Evolutionary conservation across 2,888 invertebrate genomes (phyloP).

Genomic region (Enoplolaimus lenunculus): DNA sequence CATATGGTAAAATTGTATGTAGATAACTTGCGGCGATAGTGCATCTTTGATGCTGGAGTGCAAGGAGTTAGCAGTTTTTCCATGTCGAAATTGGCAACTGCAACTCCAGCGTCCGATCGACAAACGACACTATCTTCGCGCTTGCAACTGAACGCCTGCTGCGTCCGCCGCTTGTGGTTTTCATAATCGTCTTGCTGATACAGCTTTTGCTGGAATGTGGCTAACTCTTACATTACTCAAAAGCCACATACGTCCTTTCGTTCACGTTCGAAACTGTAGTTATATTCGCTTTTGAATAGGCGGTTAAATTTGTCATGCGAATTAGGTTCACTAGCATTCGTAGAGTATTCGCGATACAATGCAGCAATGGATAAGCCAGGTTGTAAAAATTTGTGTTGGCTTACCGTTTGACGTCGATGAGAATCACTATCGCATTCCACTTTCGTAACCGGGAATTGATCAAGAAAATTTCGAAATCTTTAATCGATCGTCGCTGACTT

Average conservation of each 20-base stretch:
- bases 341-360: background rate
- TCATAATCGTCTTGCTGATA: background rate
- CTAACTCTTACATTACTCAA: background rate
- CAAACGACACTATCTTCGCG: background rate
- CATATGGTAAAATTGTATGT: constrained; percentile 18
- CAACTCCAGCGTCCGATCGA: background rate
- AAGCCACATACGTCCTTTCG: background rate
- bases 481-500: background rate
- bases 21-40: constrained; percentile 16
- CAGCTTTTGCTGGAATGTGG: background rate
- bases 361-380: background rate
- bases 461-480: background rate
- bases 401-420: background rate
- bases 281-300: background rate
- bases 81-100: background rate
- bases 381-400: background rate
- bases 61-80: background rate
- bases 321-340: background rate
- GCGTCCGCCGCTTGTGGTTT: background rate
- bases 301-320: background rate
- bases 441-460: background rate
- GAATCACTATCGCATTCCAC: background rate
- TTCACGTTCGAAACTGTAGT: background rate
- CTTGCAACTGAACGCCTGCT: background rate
- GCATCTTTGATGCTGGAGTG: constrained; percentile 9